phyloP scores from a whole-genome alignment of 1,140 invertebrate species.

The Scaptomyza graminum region DNA sequence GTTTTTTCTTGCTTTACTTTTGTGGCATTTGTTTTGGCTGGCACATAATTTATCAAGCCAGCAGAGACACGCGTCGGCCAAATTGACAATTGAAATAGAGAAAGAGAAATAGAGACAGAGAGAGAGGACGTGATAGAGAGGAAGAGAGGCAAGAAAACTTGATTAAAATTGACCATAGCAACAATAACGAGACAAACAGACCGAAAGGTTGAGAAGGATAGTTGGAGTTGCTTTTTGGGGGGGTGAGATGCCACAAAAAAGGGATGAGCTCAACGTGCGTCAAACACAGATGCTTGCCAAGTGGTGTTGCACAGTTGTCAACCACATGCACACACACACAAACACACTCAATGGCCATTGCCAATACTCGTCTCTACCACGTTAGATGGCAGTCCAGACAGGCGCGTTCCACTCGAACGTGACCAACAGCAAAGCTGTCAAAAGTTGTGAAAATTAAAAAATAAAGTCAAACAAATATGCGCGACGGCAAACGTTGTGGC shows the following conservation, averaged over 20 bases:
- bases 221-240: not conserved
- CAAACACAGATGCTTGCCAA: conserved; percentile 61
- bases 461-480: conserved; percentile 79
- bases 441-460: conserved; percentile 81
- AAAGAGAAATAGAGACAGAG: too few species aligned
- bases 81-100: conserved; percentile 82
- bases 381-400: conserved; percentile 38
- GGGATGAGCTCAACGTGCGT: conserved; percentile 63
- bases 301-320: conserved; percentile 58
- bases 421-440: conserved; percentile 77
- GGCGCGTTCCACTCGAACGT: conserved; percentile 47
- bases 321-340: conserved; percentile 9
- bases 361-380: conserved; percentile 46
- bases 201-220: conserved; percentile 2
- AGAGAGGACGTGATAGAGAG: conserved; percentile 21
- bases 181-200: conserved; percentile 34
- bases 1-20: conserved; percentile 45
- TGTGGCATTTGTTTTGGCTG: conserved; percentile 27
- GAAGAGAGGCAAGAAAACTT: conserved; percentile 66
- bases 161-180: conserved; percentile 74
- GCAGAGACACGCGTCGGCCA: conserved; percentile 64
- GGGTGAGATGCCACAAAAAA: conserved; percentile 3
- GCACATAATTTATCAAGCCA: conserved; percentile 71
- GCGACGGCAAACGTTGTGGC: conserved; percentile 44
- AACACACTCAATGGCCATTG: conserved; percentile 12